phyloP scores from a whole-genome alignment of 2,113 vertebrate species.

The Rattus rattus region DNA sequence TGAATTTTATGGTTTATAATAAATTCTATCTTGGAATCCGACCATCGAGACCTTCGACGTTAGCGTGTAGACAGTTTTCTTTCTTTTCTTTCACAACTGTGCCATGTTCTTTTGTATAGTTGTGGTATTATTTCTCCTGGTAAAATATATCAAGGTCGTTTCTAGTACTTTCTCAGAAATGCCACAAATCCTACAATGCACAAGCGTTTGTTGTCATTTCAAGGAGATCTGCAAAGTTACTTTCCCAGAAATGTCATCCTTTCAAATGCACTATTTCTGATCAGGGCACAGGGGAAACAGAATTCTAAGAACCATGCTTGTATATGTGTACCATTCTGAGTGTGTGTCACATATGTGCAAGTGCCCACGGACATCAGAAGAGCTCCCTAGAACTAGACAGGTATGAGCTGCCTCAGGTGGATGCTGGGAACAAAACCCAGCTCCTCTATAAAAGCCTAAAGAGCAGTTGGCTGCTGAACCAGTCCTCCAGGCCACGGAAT shows the following conservation, averaged over 20 bases:
- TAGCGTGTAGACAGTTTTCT: not conserved
- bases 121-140: not conserved
- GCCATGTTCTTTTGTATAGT: not conserved
- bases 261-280: not conserved
- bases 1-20: not conserved
- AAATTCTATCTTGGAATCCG: not conserved
- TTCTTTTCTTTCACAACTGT: not conserved
- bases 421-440: not conserved
- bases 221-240: not conserved
- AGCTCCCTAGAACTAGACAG: not conserved
- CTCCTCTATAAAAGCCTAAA: not conserved
- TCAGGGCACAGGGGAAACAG: not conserved
- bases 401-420: not conserved
- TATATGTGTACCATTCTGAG: no score
- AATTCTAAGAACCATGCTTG: no score
- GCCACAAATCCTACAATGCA: not conserved
- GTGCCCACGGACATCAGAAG: not conserved
- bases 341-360: not conserved
- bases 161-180: not conserved
- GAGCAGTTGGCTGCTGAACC: no score
- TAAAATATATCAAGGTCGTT: not conserved
- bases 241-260: not conserved
- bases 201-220: not conserved
- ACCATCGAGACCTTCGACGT: not conserved
- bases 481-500: not conserved